These are phyloP conservation scores for Omphaloscelis lunosa DNA, from an alignment of 2,888 invertebrate genomes.

Conservation along the genomic window DNA sequence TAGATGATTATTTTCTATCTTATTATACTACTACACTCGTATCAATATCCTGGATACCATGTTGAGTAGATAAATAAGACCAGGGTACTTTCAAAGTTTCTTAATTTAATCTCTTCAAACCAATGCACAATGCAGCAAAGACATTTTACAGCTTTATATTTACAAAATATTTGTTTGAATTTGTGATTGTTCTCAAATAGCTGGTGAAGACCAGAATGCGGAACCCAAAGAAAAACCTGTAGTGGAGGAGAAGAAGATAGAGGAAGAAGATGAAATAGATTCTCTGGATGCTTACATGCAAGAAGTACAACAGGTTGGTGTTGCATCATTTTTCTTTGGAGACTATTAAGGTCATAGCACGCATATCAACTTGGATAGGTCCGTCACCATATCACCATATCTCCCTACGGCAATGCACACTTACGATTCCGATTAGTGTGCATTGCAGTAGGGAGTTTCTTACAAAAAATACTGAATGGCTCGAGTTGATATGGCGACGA, in stretches of 20 bases:
- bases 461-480: no score
- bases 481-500: no score
- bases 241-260: slow-evolving; percentile 82
- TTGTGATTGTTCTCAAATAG: slow-evolving; percentile 1
- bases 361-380: no score
- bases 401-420: no score
- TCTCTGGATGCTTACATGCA: slow-evolving; percentile 99
- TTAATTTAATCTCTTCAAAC: not conserved
- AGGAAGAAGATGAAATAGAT: slow-evolving; percentile 96
- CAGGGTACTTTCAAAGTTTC: not conserved
- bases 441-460: no score
- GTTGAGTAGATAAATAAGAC: not conserved
- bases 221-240: slow-evolving; percentile 88
- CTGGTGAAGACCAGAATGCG: slow-evolving; percentile 88
- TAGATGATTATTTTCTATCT: not conserved
- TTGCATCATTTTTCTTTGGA: no score
- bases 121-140: no score
- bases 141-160: not conserved
- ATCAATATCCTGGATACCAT: not conserved
- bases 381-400: no score
- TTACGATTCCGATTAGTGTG: no score
- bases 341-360: no score
- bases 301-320: slow-evolving; percentile 92
- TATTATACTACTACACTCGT: not conserved
- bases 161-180: not conserved